Conservation (phyloP, 2,113 vertebrate species). For the Urocolius indicus region DNA sequence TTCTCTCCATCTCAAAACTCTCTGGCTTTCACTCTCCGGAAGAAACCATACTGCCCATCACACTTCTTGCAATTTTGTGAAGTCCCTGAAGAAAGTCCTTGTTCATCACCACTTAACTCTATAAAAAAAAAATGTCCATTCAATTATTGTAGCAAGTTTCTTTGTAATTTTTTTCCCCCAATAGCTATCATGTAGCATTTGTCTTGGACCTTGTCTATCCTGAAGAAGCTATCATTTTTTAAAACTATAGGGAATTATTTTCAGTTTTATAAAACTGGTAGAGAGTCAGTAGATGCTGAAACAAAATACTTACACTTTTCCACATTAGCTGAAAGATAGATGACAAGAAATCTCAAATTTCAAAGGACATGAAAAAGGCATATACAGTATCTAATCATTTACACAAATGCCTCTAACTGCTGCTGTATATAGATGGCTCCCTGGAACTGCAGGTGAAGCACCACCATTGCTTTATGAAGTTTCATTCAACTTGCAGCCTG, state of each 20-base stretch:
- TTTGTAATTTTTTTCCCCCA: neutral
- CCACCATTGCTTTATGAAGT: neutral
- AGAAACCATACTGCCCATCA: neutral
- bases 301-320: neutral
- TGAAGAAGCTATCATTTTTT: neutral
- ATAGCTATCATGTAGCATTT: neutral
- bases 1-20: neutral
- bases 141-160: neutral
- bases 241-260: neutral
- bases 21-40: neutral
- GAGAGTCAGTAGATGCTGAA: neutral
- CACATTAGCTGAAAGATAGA: neutral
- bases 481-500: neutral
- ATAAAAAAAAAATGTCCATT: neutral
- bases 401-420: fast-evolving
- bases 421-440: neutral
- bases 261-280: neutral
- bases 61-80: neutral
- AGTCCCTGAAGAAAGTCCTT: neutral
- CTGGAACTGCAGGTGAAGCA: neutral
- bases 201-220: neutral
- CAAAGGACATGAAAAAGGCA: neutral
- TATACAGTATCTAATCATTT: neutral
- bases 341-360: neutral
- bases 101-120: neutral